A percentile compares a stretch with the other conserved stretches of the same genome.
These are phyloP conservation scores for Tretioscincus oriximinensis DNA, from an alignment of 2,113 vertebrate species.

Conservation along the genomic window DNA sequence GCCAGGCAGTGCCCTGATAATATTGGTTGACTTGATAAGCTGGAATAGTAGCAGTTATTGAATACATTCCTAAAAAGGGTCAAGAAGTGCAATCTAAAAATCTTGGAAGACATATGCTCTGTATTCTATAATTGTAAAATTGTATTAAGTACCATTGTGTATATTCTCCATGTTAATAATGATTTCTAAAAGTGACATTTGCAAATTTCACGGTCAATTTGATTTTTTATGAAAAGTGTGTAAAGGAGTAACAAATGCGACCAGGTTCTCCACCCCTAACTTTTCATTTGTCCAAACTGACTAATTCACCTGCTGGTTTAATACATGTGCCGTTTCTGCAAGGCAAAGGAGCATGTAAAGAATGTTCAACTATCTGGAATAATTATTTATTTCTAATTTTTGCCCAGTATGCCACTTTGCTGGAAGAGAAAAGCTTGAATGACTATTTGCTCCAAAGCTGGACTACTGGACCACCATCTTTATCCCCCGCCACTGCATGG, in stretches of 20 bases:
- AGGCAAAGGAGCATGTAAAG: not conserved
- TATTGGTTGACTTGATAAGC: not conserved
- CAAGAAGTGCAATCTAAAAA: too few relatives aligned
- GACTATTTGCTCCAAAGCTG: slow-evolving; percentile 81
- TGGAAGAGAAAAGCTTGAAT: slow-evolving; percentile 70
- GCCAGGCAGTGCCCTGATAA: not conserved
- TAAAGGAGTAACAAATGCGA: too few relatives aligned
- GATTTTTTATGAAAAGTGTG: too few relatives aligned
- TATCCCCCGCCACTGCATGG: slow-evolving; percentile 81
- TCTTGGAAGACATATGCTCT: too few relatives aligned
- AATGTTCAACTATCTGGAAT: not conserved
- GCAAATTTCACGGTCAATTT: too few relatives aligned
- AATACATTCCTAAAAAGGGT: too few relatives aligned
- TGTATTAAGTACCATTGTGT: too few relatives aligned
- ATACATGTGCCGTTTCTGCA: not conserved
- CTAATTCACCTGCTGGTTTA: not conserved
- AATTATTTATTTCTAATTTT: slow-evolving; percentile 27
- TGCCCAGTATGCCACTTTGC: slow-evolving; percentile 69
- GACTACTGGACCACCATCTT: slow-evolving; percentile 63
- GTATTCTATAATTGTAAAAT: too few relatives aligned
- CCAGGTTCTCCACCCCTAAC: too few relatives aligned
- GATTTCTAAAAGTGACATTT: too few relatives aligned
- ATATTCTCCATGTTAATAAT: too few relatives aligned
- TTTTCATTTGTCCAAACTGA: too few relatives aligned
- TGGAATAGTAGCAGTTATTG: not conserved